A percentile compares a stretch with the other conserved stretches of the same genome.
These are phyloP conservation scores for Microtus ochrogaster DNA, from an alignment of 2,113 vertebrate genomes.

Conservation along the genomic window DNA sequence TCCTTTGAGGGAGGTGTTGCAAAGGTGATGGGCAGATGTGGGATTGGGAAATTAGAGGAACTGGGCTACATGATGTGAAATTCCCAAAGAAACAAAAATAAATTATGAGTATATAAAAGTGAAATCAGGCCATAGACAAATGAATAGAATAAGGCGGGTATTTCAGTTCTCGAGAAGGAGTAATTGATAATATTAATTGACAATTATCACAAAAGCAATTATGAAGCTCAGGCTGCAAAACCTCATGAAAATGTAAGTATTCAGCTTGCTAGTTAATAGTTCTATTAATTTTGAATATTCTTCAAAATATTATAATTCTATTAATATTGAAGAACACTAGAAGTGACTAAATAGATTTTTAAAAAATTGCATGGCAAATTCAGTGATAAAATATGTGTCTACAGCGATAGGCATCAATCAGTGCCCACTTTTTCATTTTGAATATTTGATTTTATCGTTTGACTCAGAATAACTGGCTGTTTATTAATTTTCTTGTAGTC, in stretches of 20 bases:
- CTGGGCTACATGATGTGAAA: not conserved
- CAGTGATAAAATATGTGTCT: too few species aligned
- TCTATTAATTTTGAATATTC: not conserved
- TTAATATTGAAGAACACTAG: not conserved
- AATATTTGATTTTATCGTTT: not conserved
- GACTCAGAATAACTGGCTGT: not conserved
- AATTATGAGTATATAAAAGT: not conserved
- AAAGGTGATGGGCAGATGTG: too few species aligned
- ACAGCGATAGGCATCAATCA: too few species aligned
- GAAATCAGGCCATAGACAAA: not conserved
- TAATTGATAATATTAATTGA: not conserved
- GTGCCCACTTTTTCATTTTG: not conserved
- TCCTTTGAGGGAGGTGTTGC: too few species aligned
- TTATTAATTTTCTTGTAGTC: not conserved
- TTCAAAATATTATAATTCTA: too few species aligned
- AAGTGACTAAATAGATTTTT: not conserved
- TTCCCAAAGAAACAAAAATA: not conserved
- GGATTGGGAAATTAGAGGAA: too few species aligned
- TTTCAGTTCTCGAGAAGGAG: not conserved
- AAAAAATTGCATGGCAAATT: not conserved
- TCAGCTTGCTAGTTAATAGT: not conserved
- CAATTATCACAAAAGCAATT: not conserved
- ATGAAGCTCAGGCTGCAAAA: not conserved
- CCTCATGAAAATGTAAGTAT: too few species aligned
- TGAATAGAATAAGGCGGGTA: not conserved